Evolutionary conservation across 2,797 vertebrate species (phyloP), one percentile per base, ranked within the genome.

Genomic region (Pseudomugil gertrudae): DNA sequence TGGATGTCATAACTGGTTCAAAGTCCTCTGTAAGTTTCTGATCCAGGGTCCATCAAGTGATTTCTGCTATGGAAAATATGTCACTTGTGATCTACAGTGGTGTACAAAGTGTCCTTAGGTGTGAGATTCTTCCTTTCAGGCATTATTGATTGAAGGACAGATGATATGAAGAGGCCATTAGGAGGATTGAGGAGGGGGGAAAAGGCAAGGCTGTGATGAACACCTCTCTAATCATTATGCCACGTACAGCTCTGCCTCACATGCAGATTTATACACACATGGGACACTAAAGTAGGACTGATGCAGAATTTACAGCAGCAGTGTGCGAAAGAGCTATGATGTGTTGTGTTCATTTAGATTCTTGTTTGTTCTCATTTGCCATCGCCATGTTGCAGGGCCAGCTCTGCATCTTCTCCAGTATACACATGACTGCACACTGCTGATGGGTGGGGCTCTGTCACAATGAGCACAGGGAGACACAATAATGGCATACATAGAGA

Each of bases 101-200:
- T 66, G 76, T 80, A 82, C 73, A 88, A 76, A 82, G 81, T 82
- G 87, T 85, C 84, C 76, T 78, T 79, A 87, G 80, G 87, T 84
- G 80, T 81, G 86, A 74, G 86, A 87, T 85, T 78, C 80, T 84
- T 84, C 74, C 81, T 86, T 83, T 85, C 78, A 81, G 89, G 74
- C 72, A 17, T 60, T 92, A 91, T 92, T 87, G 91, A 90, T 90
- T 87, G 80, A 84, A 78, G 75, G 74, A 72, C 81, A 89, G 86
- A 90, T 87, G 78, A 89, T 90, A 83, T 84, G 84, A 87, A 85
- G 69, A 79, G 72, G 73, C 79, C 83, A 84, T 90, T 91, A 85
- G 72, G 72, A 84, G 80, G 80, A 85, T 66, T 76, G 85, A 69
- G 74, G 70, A 71, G 66, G 78, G 66, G 62, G 74, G 23, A 29